Conservation (phyloP, 2,113 vertebrate genomes). For the Carettochelys insculpta region DNA sequence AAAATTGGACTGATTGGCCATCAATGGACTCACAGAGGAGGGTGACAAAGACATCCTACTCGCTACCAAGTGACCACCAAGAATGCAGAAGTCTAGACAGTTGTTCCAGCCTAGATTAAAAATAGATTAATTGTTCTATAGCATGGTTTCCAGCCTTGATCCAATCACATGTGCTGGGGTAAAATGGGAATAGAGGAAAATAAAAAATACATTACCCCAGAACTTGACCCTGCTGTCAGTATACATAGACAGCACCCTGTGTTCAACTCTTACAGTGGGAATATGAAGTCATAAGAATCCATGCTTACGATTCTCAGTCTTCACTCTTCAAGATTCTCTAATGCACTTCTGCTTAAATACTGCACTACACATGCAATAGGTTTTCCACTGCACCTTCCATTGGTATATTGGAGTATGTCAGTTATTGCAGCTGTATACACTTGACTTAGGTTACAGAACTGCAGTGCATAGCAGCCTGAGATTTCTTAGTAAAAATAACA, state of each 20-base stretch:
- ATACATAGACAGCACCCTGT: not conserved
- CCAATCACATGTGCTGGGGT: not conserved
- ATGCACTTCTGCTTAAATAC: not conserved
- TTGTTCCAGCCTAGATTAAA: not conserved
- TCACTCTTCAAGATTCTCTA: not conserved
- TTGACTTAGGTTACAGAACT: not conserved
- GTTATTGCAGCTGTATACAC: not conserved
- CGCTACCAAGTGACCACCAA: no score
- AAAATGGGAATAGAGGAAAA: not conserved
- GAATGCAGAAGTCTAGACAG: not conserved
- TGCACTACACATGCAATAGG: not conserved
- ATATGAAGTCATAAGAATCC: not conserved
- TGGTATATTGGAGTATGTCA: not conserved
- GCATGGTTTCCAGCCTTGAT: not conserved
- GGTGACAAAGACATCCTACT: no score
- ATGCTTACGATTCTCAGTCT: not conserved
- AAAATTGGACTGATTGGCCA: no score
- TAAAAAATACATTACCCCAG: not conserved
- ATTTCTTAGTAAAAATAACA: slow-evolving; percentile 10
- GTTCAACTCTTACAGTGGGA: not conserved
- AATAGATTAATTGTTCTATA: not conserved
- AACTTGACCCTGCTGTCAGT: not conserved
- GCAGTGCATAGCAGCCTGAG: not conserved
- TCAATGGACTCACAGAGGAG: no score
- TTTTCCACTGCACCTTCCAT: not conserved